Evolutionary conservation across 2,113 vertebrate genomes (phyloP).

Genomic region (Cryptotis parvus): DNA sequence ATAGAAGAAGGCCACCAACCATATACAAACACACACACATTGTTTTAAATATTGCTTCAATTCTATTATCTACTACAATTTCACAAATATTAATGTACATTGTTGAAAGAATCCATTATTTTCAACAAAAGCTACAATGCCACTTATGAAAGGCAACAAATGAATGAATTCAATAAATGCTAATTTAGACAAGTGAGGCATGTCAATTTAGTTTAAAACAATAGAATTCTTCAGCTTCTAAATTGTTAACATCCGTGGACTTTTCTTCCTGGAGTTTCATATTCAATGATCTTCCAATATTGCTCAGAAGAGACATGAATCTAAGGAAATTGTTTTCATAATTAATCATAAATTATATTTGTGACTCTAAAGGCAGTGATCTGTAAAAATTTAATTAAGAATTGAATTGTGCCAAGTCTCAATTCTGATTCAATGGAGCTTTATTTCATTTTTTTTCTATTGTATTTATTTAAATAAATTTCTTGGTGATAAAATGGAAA

Average conservation of each 20-base stretch:
- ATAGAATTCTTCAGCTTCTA: conserved; percentile 44
- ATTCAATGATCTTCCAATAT: conserved; percentile 67
- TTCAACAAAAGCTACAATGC: conserved; percentile 50
- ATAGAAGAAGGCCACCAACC: not conserved
- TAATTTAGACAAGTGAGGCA: conserved; percentile 63
- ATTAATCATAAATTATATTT: conserved; percentile 78
- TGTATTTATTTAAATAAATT: conserved; percentile 70
- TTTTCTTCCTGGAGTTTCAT: conserved; percentile 58
- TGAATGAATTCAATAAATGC: not conserved
- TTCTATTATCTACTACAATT: conserved; percentile 17
- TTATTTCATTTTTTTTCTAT: conserved; percentile 68
- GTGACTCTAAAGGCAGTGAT: conserved; percentile 61
- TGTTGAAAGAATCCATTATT: conserved; percentile 1
- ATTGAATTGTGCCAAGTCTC: conserved; percentile 56
- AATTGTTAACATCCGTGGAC: conserved; percentile 69
- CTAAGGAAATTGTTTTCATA: conserved; percentile 69
- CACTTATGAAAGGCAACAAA: conserved; percentile 53
- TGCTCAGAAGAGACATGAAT: conserved; percentile 63
- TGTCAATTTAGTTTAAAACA: conserved; percentile 54
- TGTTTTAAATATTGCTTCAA: conserved; percentile 16
- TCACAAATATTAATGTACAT: not conserved
- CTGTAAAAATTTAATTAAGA: conserved; percentile 78
- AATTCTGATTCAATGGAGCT: conserved; percentile 62
- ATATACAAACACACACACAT: too few relatives aligned
- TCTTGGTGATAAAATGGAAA: conserved; percentile 45